phyloP scores from a whole-genome alignment of 2,888 invertebrate species.

The Ennomos erosarius region DNA sequence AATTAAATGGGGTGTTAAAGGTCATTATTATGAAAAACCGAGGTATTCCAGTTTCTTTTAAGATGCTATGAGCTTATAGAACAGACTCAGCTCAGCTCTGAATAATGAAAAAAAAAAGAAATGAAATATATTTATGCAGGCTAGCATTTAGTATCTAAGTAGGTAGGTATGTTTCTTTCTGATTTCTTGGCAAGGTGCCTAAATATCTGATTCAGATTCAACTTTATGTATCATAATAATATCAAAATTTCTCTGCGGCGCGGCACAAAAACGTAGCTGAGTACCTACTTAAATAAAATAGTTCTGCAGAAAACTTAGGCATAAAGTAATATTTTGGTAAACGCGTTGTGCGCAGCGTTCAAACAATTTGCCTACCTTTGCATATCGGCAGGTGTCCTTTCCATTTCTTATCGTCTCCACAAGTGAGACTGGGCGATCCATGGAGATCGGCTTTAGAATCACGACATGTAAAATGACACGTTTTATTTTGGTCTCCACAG shows the following conservation, averaged over 20 bases:
- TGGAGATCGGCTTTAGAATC: conserved; percentile 57
- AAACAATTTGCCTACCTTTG: conserved; percentile 51
- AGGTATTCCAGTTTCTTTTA: background rate
- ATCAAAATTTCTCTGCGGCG: conserved; percentile 10
- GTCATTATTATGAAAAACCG: no score
- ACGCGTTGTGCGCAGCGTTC: conserved; percentile 8
- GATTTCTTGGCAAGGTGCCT: conserved; percentile 25
- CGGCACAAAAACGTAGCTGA: conserved; percentile 5
- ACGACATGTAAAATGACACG: conserved; percentile 72
- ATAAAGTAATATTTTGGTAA: background rate
- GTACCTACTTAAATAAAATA: no score
- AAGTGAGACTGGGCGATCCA: conserved; percentile 56
- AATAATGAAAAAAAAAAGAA: no score
- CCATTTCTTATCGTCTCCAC: conserved; percentile 67
- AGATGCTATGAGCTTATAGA: conserved; percentile 5
- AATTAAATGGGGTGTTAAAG: no score
- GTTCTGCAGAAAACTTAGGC: no score
- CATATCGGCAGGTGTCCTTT: conserved; percentile 68
- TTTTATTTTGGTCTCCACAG: conserved; percentile 57
- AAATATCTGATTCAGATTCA: conserved; percentile 26
- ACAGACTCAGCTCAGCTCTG: conserved; percentile 3
- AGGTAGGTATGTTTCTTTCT: background rate
- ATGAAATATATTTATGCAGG: no score
- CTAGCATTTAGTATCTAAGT: conserved; percentile 20
- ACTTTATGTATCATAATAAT: conserved; percentile 14